A percentile compares a stretch with the other conserved stretches of the same genome.
phyloP scores from a whole-genome alignment of 2,797 vertebrate genomes.

The Periophthalmus magnuspinnatus region DNA sequence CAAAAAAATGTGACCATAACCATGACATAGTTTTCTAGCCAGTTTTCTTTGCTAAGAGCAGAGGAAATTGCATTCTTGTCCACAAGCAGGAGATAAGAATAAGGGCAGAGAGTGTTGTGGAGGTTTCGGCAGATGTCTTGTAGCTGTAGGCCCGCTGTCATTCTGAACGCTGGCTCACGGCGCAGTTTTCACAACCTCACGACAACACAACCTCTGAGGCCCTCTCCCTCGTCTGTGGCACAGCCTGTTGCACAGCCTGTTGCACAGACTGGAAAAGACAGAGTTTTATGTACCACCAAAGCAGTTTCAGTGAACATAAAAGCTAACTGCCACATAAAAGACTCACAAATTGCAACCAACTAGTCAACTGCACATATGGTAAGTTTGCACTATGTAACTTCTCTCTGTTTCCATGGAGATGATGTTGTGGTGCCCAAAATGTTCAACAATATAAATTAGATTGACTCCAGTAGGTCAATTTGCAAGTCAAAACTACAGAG shows the following conservation, averaged over 20 bases:
- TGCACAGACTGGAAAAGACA: conserved; percentile 17
- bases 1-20: too few species aligned
- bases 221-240: not conserved
- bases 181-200: conserved; percentile 16
- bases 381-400: too few species aligned
- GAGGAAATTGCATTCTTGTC: conserved; percentile 26
- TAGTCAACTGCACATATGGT: too few species aligned
- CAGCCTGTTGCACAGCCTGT: conserved; percentile 14
- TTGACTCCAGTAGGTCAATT: too few species aligned
- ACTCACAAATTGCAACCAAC: not conserved
- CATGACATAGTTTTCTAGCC: conserved; percentile 40
- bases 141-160: conserved; percentile 47
- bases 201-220: conserved; percentile 12
- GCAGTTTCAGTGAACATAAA: not conserved
- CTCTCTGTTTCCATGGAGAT: too few species aligned
- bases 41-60: conserved; percentile 53
- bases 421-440: too few species aligned
- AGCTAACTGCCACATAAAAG: not conserved
- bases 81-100: conserved; percentile 36
- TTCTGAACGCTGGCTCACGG: conserved; percentile 11
- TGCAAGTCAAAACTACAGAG: too few species aligned
- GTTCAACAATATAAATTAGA: too few species aligned
- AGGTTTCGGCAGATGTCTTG: conserved; percentile 38
- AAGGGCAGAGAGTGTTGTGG: conserved; percentile 16
- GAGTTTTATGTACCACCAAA: not conserved